phyloP scores from a whole-genome alignment of 1,140 invertebrate genomes.

The Parasteatoda tepidariorum region DNA sequence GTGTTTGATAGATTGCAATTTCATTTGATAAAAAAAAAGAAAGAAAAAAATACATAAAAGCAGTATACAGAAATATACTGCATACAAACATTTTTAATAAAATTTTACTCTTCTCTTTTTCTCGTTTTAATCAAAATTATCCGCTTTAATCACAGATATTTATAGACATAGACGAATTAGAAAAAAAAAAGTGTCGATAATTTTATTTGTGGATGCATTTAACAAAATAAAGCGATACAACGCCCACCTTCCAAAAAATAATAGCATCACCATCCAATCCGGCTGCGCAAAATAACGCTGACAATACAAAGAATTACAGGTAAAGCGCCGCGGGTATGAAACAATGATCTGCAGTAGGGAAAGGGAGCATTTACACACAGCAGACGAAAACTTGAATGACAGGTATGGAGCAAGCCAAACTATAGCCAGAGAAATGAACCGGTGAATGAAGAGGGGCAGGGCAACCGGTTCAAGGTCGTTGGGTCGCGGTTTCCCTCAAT shows the following conservation, averaged over 20 bases:
- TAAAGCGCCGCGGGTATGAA: constrained; percentile 10
- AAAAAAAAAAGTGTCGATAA: too few relatives aligned
- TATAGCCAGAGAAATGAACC: background rate
- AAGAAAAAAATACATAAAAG: too few relatives aligned
- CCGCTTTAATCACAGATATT: too few relatives aligned
- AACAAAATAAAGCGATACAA: too few relatives aligned
- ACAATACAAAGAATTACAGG: background rate
- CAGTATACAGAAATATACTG: too few relatives aligned
- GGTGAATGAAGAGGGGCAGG: constrained; percentile 18
- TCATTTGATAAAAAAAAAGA: too few relatives aligned
- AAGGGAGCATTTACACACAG: constrained; percentile 1
- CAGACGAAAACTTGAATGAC: constrained; percentile 52
- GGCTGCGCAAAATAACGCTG: background rate
- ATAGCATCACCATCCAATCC: background rate
- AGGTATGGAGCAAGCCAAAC: constrained; percentile 17
- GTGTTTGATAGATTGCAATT: too few relatives aligned
- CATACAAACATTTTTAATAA: too few relatives aligned
- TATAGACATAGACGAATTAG: too few relatives aligned
- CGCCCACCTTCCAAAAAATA: background rate
- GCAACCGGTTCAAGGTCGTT: constrained; percentile 48
- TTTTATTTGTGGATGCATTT: too few relatives aligned
- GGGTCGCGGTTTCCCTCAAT: constrained; percentile 3
- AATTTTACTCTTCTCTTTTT: too few relatives aligned
- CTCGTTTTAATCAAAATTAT: too few relatives aligned
- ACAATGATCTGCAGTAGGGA: constrained; percentile 14